These are phyloP conservation scores for Galago senegalensis DNA, from an alignment of 2,797 vertebrate species.

Conservation along the genomic window DNA sequence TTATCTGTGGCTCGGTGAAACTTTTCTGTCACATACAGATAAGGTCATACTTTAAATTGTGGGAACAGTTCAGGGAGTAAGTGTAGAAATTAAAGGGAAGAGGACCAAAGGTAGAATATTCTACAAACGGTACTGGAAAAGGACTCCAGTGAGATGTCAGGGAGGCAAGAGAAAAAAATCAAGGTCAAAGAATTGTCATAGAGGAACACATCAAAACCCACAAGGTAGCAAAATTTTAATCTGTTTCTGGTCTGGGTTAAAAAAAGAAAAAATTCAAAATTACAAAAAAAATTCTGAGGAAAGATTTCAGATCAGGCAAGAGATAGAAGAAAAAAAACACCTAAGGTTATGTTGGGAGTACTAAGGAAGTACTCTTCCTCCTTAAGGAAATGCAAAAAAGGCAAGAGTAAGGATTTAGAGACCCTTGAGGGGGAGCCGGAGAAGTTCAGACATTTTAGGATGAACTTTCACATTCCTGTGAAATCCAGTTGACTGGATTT, in stretches of 20 bases:
- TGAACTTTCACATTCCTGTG: background rate
- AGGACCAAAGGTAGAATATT: background rate
- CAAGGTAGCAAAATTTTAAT: background rate
- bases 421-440: background rate
- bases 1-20: background rate
- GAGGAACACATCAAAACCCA: background rate
- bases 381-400: background rate
- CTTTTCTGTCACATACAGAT: background rate
- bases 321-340: background rate
- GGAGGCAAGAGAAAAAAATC: background rate
- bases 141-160: background rate
- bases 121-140: background rate
- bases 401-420: background rate
- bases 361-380: background rate
- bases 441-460: background rate
- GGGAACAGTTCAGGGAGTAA: background rate
- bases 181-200: background rate
- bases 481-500: background rate
- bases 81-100: background rate
- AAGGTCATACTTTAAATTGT: background rate
- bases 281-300: no score
- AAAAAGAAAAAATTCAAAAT: slow-evolving; percentile 12
- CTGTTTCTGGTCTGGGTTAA: background rate
- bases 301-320: background rate
- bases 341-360: background rate